A percentile compares a stretch with the other conserved stretches of the same genome.
phyloP scores from a whole-genome alignment of 2,888 invertebrate species.

The Mesorhabditis belari region DNA sequence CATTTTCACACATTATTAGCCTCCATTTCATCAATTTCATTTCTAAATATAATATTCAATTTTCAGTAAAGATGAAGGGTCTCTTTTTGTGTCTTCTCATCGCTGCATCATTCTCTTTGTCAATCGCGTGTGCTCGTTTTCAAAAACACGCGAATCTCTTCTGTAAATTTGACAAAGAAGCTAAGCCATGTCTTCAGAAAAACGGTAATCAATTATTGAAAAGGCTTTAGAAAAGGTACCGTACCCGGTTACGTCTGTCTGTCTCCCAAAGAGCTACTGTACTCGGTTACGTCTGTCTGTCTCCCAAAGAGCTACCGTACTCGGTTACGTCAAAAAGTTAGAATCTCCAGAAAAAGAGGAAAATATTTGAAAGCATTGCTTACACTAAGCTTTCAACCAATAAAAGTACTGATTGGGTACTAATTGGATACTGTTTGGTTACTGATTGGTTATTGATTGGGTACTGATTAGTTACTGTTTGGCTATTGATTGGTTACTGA shows the following conservation, averaged over 20 bases:
- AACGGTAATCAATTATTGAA: conserved; percentile 4
- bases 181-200: conserved; percentile 16
- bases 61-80: conserved; percentile 5
- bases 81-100: conserved; percentile 3
- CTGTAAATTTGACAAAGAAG: conserved; percentile 28
- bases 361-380: too few relatives aligned
- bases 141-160: conserved; percentile 24
- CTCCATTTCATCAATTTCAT: too few relatives aligned
- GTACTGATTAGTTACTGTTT: too few relatives aligned
- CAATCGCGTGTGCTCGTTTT: conserved; percentile 15
- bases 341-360: conserved; percentile 12
- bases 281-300: conserved; percentile 8
- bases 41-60: too few relatives aligned
- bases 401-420: too few relatives aligned
- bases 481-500: too few relatives aligned
- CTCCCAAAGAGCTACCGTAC: too few relatives aligned
- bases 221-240: neutral
- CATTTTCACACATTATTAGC: too few relatives aligned
- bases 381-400: too few relatives aligned
- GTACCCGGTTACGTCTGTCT: neutral
- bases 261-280: neutral
- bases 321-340: too few relatives aligned
- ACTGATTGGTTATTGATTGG: too few relatives aligned
- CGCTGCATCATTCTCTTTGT: neutral
- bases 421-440: too few relatives aligned